Percentiles rank a stretch among this genome's conserved stretches.
These are phyloP conservation scores for Megaptera novaeangliae DNA, from an alignment of 2,113 vertebrate genomes.

Conservation along the genomic window DNA sequence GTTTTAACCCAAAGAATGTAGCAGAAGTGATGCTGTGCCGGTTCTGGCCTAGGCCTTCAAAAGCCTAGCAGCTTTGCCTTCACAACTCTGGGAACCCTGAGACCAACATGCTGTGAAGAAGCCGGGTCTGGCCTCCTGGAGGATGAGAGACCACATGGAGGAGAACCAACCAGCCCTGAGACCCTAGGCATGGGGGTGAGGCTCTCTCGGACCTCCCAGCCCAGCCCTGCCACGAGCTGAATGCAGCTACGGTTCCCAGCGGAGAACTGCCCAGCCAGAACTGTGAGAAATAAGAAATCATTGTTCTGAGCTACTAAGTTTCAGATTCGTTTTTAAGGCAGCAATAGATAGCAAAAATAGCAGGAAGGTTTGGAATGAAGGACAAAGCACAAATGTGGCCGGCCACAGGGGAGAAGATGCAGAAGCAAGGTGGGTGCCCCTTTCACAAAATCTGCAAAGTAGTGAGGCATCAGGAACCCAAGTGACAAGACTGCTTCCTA, in stretches of 20 bases:
- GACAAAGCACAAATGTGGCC: neutral
- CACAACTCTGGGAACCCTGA: neutral
- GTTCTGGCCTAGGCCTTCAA: neutral
- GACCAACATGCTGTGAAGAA: neutral
- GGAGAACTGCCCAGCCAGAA: neutral
- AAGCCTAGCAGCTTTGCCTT: neutral
- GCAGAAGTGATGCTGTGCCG: neutral
- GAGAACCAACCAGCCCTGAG: neutral
- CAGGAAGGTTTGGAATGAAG: neutral
- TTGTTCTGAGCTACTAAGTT: neutral
- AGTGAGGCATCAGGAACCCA: neutral
- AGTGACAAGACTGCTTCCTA: neutral
- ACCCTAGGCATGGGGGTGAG: neutral
- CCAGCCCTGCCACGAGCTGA: neutral
- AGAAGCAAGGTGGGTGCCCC: neutral
- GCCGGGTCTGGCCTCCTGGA: neutral
- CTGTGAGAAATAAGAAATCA: neutral
- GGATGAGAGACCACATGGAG: neutral
- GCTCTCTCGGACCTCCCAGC: neutral
- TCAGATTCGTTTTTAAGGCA: neutral
- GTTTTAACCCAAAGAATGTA: neutral
- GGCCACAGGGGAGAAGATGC: neutral
- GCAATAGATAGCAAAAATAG: neutral
- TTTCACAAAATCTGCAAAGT: neutral
- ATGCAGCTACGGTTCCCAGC: neutral